Evolutionary conservation across 2,888 invertebrate species (phyloP), one percentile per base, ranked within the genome.

Genomic region (Drosophila maculinotata): DNA sequence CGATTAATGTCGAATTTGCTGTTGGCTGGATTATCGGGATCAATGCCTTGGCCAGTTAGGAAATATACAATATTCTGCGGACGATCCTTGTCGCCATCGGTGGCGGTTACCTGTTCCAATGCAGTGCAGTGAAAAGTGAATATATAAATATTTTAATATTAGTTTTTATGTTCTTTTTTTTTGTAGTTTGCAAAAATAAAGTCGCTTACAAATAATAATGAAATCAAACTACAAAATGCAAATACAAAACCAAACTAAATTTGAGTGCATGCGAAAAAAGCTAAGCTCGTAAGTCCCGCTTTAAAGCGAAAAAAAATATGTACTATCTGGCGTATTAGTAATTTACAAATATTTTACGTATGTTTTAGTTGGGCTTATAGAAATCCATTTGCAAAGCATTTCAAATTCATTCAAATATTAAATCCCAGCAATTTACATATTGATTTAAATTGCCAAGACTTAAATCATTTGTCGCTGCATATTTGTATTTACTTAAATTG

Each of bases 1-100:
- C 97, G 94, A 93, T 98, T 98, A 87, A 99, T 98, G 92, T 98
- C 97, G 91, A 99, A 99, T 93, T 98, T 98, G 93, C 97, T 97
- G 91, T 98, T 98, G 70, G 96, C 96, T 45, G 97, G 97, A 93
- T 98, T 97, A 92, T 97, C 97, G 25, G 97, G 96, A 93, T 98
- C 98, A 87, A 98, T 97, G 68, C 98, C 98, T 91, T 98, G 98
- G 10, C 98, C 98, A 30, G 98, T 98, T 70, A 98, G 93, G 93
- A 98, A 97, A 92, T 98, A 99, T 30, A 98, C 97, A 91, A 99
- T 98, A 92, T 97, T 96, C 92, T 98, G 98, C 57, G 96, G 96
- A 75, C 98, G 94, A 91, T 98, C 98, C 90, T 97, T 96, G 92
- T 99, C 98, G 48, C 98, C 98, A 92, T 99, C 98, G 8, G 97